A percentile compares a stretch with the other conserved stretches of the same genome.
Conservation (phyloP, 2,888 invertebrate genomes). For the Lagria hirta region DNA sequence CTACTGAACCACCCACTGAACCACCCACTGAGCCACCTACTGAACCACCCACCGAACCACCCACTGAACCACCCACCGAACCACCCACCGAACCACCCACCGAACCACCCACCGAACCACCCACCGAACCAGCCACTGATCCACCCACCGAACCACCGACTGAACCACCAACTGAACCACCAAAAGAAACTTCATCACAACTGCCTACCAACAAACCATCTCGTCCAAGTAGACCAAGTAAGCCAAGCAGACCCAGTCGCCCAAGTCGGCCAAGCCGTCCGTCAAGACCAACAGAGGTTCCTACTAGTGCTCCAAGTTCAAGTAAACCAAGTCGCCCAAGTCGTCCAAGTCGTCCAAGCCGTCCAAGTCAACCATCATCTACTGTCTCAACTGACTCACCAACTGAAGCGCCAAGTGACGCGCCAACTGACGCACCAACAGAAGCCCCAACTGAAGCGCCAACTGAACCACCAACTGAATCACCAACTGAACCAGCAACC, state of each 20-base stretch:
- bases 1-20: conserved; percentile 2
- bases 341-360: too few relatives aligned
- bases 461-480: conserved; percentile 10
- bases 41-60: neutral
- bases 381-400: conserved; percentile 2
- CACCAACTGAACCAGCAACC: neutral
- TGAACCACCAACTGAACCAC: conserved; percentile 3
- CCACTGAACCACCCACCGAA: conserved; percentile 16
- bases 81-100: conserved; percentile 18
- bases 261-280: too few relatives aligned
- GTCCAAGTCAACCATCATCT: too few relatives aligned
- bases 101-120: conserved; percentile 4
- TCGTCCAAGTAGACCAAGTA: too few relatives aligned
- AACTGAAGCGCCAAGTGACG: conserved; percentile 7
- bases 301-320: too few relatives aligned
- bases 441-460: conserved; percentile 8
- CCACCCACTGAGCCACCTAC: conserved; percentile 1
- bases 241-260: too few relatives aligned
- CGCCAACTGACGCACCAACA: conserved; percentile 13
- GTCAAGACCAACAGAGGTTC: too few relatives aligned
- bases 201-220: too few relatives aligned
- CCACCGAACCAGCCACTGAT: conserved; percentile 14
- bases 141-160: conserved; percentile 5
- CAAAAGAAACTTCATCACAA: too few relatives aligned
- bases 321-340: too few relatives aligned